Evolutionary conservation across 1,140 invertebrate genomes (phyloP), one percentile per base, ranked within the genome.

Genomic region (Dufourea novaeangliae): DNA sequence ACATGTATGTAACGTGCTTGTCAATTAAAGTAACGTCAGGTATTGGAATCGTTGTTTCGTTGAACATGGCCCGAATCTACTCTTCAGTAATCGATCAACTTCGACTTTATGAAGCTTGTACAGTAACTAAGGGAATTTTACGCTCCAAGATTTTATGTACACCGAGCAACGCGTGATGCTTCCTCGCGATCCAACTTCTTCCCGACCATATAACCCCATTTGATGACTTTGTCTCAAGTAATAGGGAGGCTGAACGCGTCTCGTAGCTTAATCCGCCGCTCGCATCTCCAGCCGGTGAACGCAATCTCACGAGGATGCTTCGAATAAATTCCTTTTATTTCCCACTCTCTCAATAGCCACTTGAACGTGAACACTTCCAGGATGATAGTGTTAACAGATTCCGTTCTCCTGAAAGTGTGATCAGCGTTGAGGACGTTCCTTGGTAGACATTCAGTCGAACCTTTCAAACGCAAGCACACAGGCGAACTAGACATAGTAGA

Each of bases 211-310:
- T n/a, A 50, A 50, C 46, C n/a, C n/a, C 46, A n/a, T n/a, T 8
- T n/a, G 46, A 50, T 50, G 46, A 50, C 46, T 50, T 50, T 50
- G n/a, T 50, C 46, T 50, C n/a, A n/a, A n/a, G 20, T 50, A 50
- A 50, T 50, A 50, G 46, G n/a, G 46, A 50, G n/a, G 46, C 46
- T n/a, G 46, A 50, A 50, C 46, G 46, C n/a, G 46, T n/a, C 46
- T 50, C n/a, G 46, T 50, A 50, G 17, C n/a, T 50, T 50, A 50
- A 50, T 50, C 46, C 8, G 8, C 20, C 46, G 20, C 20, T n/a
- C 5, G 20, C 46, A n/a, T 50, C 20, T 5, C 46, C 46, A n/a
- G n/a, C 17, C 8, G 46, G 20, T 50, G 20, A 50, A 50, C 46
- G 46, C 46, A 50, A 50, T 50, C 46, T 50, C 46, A n/a, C 46